phyloP scores from a whole-genome alignment of 2,888 invertebrate species.

The Macrophya alboannulata region DNA sequence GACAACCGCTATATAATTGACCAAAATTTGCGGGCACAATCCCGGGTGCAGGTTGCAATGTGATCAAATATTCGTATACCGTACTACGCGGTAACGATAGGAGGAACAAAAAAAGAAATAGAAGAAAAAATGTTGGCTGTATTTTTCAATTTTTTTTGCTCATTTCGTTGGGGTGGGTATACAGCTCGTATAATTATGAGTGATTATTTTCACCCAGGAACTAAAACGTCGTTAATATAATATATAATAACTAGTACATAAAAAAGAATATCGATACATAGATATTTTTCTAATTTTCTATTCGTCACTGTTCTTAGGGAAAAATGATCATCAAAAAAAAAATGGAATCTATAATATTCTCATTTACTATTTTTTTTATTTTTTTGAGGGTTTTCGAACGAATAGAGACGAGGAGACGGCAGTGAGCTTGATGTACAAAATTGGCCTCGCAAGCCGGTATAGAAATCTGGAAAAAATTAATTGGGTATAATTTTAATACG shows the following conservation, averaged over 20 bases:
- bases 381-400: too few species aligned
- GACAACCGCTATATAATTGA: neutral
- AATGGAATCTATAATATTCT: too few species aligned
- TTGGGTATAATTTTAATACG: conserved; percentile 35
- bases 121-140: neutral
- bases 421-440: too few species aligned
- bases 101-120: neutral
- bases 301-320: too few species aligned
- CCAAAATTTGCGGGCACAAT: neutral
- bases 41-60: neutral
- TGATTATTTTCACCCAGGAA: neutral
- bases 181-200: neutral
- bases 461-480: neutral
- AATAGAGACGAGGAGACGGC: too few species aligned
- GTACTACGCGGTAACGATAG: neutral
- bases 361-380: too few species aligned
- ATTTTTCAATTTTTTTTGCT: neutral
- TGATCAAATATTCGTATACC: conserved; percentile 3
- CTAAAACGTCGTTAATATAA: too few species aligned
- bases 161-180: neutral
- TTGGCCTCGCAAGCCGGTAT: too few species aligned
- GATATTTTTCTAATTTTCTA: too few species aligned
- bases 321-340: too few species aligned
- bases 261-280: neutral
- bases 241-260: neutral